Conservation (phyloP, 2,888 invertebrate species). For the Griposia aprilina region DNA sequence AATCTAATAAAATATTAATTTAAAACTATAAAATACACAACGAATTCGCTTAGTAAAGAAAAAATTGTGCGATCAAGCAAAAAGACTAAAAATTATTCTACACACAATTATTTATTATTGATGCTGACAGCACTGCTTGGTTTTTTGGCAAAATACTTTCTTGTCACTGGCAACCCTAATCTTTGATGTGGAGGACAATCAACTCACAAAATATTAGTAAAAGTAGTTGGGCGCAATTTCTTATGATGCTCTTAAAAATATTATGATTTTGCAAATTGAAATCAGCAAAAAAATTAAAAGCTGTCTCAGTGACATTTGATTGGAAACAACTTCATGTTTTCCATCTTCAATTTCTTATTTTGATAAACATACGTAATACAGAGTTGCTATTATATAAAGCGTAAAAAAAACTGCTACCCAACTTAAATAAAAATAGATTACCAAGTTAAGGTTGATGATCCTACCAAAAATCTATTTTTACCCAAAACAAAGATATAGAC, state of each 20-base stretch:
- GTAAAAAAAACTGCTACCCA: background rate
- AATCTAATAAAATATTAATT: conserved; percentile 63
- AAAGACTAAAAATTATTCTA: conserved; percentile 56
- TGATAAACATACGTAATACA: background rate
- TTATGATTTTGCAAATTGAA: background rate
- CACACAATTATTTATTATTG: conserved; percentile 57
- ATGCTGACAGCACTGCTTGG: conserved; percentile 55
- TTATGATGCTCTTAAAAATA: background rate
- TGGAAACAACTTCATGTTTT: background rate
- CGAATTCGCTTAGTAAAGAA: conserved; percentile 50
- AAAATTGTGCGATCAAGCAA: conserved; percentile 66
- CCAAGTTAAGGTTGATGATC: too few species aligned
- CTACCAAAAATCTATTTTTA: background rate
- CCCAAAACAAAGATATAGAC: too few species aligned
- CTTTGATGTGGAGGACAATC: conserved; percentile 3
- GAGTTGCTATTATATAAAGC: background rate
- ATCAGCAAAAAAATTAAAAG: too few species aligned
- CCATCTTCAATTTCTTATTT: background rate
- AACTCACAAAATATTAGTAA: background rate
- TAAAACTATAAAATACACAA: conserved; percentile 66
- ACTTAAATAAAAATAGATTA: background rate
- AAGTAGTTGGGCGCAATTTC: background rate
- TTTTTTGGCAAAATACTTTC: conserved; percentile 61
- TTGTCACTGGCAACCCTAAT: conserved; percentile 53
- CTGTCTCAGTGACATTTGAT: background rate